Percentiles rank a stretch among this genome's conserved stretches.
phyloP scores from a whole-genome alignment of 2,797 vertebrate genomes.

The Apogon talboti region DNA sequence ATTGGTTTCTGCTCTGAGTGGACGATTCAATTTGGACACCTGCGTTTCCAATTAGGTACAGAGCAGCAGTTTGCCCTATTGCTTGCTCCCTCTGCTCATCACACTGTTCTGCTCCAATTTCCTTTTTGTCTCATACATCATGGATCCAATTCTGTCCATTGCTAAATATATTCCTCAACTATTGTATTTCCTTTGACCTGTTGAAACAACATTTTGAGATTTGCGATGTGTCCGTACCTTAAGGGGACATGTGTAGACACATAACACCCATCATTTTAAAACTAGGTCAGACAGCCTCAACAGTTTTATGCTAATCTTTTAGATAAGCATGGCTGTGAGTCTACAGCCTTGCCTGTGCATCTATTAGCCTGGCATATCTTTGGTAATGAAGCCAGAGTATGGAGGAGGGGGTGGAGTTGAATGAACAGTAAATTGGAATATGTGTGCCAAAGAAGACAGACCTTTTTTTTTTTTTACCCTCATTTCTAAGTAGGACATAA shows the following conservation, averaged over 20 bases:
- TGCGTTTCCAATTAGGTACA: conserved; percentile 41
- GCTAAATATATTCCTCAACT: conserved; percentile 17
- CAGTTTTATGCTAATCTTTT: conserved; percentile 55
- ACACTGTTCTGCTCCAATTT: conserved; percentile 32
- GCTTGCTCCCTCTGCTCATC: conserved; percentile 1
- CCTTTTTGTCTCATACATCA: conserved; percentile 10
- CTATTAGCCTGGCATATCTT: conserved; percentile 28
- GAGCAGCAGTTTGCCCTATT: not conserved
- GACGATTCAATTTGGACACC: conserved; percentile 50
- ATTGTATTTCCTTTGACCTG: conserved; percentile 12
- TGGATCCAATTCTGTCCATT: conserved; percentile 50
- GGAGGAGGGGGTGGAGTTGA: conserved; percentile 14
- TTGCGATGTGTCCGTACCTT: conserved; percentile 20
- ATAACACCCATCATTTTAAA: conserved; percentile 31
- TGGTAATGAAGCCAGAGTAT: conserved; percentile 11
- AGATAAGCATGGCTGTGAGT: conserved; percentile 29
- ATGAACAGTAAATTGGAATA: conserved; percentile 31
- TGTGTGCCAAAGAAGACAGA: conserved; percentile 11
- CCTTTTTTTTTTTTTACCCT: conserved; percentile 2
- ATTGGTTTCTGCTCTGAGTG: conserved; percentile 44
- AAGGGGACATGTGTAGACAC: conserved; percentile 14
- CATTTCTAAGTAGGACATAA: conserved; percentile 41
- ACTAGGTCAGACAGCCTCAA: conserved; percentile 55
- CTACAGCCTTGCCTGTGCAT: not conserved
- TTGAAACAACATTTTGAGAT: conserved; percentile 9